Evolutionary conservation across 2,888 invertebrate genomes (phyloP), one percentile per base, ranked within the genome.

Genomic region (Uropetala carovei): DNA sequence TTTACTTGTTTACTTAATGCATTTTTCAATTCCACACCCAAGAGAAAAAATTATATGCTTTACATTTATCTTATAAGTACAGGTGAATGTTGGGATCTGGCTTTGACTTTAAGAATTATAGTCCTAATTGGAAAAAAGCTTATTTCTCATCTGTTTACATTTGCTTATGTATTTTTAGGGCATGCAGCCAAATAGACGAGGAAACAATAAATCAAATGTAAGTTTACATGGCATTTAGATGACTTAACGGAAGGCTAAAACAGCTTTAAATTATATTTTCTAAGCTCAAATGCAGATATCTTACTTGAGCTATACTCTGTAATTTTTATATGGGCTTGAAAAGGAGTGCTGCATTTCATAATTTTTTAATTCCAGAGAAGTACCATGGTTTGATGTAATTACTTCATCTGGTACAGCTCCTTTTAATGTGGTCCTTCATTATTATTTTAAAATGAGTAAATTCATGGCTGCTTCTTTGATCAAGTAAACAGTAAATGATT

Each of bases 151-250:
- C 89, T 89, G 60, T 89, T 89, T 89, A 89, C 60, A 89, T 89
- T 58, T 89, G 89, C 89, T 89, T 89, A 68, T 89, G 89, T 89
- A 64, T 89, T 89, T 83, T 89, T 89, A 89, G 89, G 89, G 89
- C 89, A 89, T 89, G 89, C 89, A 89, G 89, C 89, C 89, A 89
- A 89, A 89, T 89, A 89, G 89, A 89, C 89, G 89, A 89, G 89
- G 89, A 89, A 89, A 89, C 89, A 89, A 89, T 89, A 89, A 89
- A 89, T 89, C 89, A 89, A 89, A 89, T 89, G 89, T 89, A 89
- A 89, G 89, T 89, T 89, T 89, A 43, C 89, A 89, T 89, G 60
- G 89, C 30, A 89, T 89, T 89, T 89, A 89, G 43, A 64, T 89
- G 89, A 89, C 43, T 89, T 64, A 43, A 89, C 60, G 64, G 89